A percentile compares a stretch with the other conserved stretches of the same genome.
phyloP scores from a whole-genome alignment of 2,888 invertebrate genomes.

The Drosophila subsilvestris region DNA sequence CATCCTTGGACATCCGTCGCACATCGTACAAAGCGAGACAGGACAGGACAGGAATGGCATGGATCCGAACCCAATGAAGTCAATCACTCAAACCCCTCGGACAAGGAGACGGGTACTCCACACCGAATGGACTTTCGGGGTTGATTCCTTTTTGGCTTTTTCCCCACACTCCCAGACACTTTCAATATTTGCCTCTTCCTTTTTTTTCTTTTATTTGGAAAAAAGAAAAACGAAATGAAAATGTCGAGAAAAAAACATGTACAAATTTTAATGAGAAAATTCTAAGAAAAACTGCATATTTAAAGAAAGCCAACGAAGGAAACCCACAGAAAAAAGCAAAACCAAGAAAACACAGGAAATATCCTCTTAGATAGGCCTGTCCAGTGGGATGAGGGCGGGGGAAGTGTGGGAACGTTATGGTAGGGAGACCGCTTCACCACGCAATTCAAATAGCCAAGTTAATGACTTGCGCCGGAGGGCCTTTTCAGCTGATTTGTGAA shows the following conservation, averaged over 20 bases:
- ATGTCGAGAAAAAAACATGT: constrained; percentile 40
- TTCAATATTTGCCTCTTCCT: constrained; percentile 72
- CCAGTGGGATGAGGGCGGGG: constrained; percentile 6
- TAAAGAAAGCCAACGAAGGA: constrained; percentile 51
- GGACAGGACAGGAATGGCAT: not conserved
- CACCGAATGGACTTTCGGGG: constrained; percentile 45
- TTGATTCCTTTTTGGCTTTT: constrained; percentile 45
- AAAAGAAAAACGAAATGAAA: constrained; percentile 32
- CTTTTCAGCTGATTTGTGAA: constrained; percentile 72
- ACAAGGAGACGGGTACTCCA: not conserved
- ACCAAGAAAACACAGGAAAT: constrained; percentile 63
- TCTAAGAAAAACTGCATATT: constrained; percentile 80
- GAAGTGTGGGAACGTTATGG: constrained; percentile 12
- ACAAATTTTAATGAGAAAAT: constrained; percentile 76
- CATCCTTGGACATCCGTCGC: constrained; percentile 54
- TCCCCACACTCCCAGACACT: constrained; percentile 70
- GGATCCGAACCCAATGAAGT: constrained; percentile 54
- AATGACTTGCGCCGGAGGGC: constrained; percentile 75
- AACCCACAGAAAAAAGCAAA: constrained; percentile 27
- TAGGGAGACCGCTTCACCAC: constrained; percentile 12
- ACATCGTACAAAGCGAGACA: not conserved
- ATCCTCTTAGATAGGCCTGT: constrained; percentile 44
- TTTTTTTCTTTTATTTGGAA: constrained; percentile 65
- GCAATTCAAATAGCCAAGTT: constrained; percentile 80
- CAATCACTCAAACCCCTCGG: constrained; percentile 75